Evolutionary conservation across 1,140 invertebrate species (phyloP).

Genomic region (Solenopsis fugax): DNA sequence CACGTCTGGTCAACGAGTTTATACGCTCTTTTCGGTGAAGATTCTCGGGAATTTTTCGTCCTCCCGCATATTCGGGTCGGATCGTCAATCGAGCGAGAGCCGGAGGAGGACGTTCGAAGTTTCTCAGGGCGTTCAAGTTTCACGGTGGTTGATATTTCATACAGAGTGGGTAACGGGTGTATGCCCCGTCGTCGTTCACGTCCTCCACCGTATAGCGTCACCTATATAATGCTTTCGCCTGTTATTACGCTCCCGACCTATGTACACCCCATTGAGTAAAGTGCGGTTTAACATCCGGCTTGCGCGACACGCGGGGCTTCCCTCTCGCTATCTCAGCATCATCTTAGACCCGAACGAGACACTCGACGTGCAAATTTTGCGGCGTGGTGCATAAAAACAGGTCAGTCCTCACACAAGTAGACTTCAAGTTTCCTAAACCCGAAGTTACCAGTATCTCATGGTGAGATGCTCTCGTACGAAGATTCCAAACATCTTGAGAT

Average conservation of each 20-base stretch:
- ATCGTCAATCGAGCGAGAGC: slow-evolving; percentile 62
- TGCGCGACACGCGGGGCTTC: slow-evolving; percentile 58
- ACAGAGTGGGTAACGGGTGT: slow-evolving; percentile 82
- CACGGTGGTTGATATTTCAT: slow-evolving; percentile 87
- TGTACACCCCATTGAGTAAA: slow-evolving; percentile 80
- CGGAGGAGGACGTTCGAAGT: slow-evolving; percentile 78
- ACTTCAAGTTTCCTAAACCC: not conserved
- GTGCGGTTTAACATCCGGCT: slow-evolving; percentile 86
- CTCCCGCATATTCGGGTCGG: slow-evolving; percentile 31
- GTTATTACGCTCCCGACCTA: slow-evolving; percentile 76
- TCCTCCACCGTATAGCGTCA: slow-evolving; percentile 78
- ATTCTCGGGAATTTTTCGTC: slow-evolving; percentile 69
- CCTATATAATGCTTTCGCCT: slow-evolving; percentile 81
- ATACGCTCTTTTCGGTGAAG: slow-evolving; percentile 55
- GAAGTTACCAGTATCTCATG: not conserved
- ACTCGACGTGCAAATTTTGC: slow-evolving; percentile 27
- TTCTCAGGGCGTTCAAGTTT: slow-evolving; percentile 86
- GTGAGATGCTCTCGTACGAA: too few relatives aligned
- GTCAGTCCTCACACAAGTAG: not conserved
- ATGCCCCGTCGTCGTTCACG: slow-evolving; percentile 76
- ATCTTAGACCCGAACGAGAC: slow-evolving; percentile 8
- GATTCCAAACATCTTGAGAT: not conserved
- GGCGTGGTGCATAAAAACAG: slow-evolving; percentile 6
- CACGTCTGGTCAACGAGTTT: slow-evolving; percentile 53
- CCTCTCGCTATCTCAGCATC: slow-evolving; percentile 37